Base-by-base conservation (phyloP, 2,797 vertebrate species). In the Paratrypauchen microcephalus region DNA sequence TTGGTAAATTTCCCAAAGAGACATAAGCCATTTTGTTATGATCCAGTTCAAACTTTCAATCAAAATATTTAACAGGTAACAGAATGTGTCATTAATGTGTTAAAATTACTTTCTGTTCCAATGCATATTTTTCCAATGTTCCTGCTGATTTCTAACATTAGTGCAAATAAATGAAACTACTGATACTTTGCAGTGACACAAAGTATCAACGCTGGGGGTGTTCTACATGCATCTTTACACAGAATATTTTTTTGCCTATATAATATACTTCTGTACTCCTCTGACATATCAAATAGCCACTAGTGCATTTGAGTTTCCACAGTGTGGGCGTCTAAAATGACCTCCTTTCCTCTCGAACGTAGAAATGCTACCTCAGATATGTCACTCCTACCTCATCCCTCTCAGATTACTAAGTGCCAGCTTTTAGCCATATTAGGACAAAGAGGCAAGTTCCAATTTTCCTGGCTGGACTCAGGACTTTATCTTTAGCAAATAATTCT, bases 361-460 rank as follows among this genome's bases (percentile, higher is more conserved):
- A 67, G 58, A 62, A 61, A n/a, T 4, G 47, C 58, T 19, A 6
- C 23, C 72, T 71, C 12, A 62, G 57, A 71, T 76, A 28, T 70
- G 68, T 74, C 52, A 4, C 56, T 78, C 74, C 78, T 75, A 78
- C 76, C 73, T 83, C 73, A 69, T 72, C 76, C 71, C 63, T 76
- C 4, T 0, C n/a, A 7, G 23, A 18, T 65, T 65, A 72, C 71
- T 56, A 69, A 58, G 58, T 84, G 83, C 81, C 75, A 83, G 75
- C 73, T n/a, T 23, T 70, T 72, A 61, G 2, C 91, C 88, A 79
- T 92, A 89, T 90, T 91, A 88, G 90, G 90, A 85, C 73, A 62
- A 87, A 66, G 30, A 70, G 75, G 71, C 72, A 41, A 8, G 71
- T 63, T 67, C 60, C 68, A 28, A 32, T 81, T 85, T 75, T 69